These are phyloP conservation scores for western clawed frog (Xenopus tropicalis) DNA, from an alignment of 2,113 vertebrate species.

Conservation along the genomic window UCB_Xtro_10.0 CM004450.2:131843501-131844000, in stretches of 20 bases:
- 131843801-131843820: slow-evolving; percentile 76
- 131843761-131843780: slow-evolving; percentile 69
- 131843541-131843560: too few species aligned
- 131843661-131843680: too few species aligned
- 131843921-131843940: not conserved
- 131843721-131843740: slow-evolving; percentile 64
- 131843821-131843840: slow-evolving; percentile 79
- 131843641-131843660: too few species aligned
- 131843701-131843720: too few species aligned
- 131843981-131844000: too few species aligned
- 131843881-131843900: slow-evolving; percentile 71
- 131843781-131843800: slow-evolving; percentile 82
- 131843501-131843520: slow-evolving; percentile 81
- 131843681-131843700: too few species aligned
- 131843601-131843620: too few species aligned
- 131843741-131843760: slow-evolving; percentile 76
- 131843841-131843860: slow-evolving; percentile 82
- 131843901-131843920: slow-evolving; percentile 71
- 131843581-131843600: too few species aligned
- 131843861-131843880: slow-evolving; percentile 80
- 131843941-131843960: not conserved
- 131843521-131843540: slow-evolving; percentile 60
- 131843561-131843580: too few species aligned
- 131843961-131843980: too few species aligned
- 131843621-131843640: too few species aligned